Conservation (phyloP, 2,113 vertebrate genomes). For the Mormyrus iriodes region DNA sequence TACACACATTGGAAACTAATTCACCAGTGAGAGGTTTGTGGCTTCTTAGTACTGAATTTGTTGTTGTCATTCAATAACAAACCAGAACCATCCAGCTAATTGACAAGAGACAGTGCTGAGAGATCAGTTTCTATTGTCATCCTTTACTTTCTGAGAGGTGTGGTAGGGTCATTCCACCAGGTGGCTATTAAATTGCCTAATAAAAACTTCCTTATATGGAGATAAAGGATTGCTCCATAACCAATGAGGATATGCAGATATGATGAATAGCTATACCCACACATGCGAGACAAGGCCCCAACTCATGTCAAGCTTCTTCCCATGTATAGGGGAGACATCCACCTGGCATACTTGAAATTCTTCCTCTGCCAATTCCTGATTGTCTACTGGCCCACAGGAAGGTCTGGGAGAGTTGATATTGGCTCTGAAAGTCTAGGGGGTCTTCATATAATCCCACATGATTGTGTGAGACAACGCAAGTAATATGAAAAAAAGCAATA, state of each 20-base stretch:
- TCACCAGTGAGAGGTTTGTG: not conserved
- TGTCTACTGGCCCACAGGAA: not conserved
- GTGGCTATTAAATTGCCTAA: not conserved
- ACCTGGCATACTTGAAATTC: not conserved
- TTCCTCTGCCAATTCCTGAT: not conserved
- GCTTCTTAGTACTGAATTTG: not conserved
- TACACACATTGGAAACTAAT: not conserved
- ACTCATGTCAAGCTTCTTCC: not conserved
- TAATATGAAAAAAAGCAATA: too few relatives aligned
- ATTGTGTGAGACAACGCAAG: too few relatives aligned
- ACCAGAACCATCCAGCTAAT: not conserved
- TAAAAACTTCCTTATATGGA: not conserved
- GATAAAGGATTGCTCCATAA: not conserved
- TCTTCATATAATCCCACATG: not conserved
- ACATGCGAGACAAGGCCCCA: not conserved
- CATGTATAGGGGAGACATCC: not conserved
- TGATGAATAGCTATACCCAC: too few relatives aligned
- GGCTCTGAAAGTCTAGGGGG: not conserved
- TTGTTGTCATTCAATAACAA: not conserved
- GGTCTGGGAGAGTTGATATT: not conserved
- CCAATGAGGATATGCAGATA: too few relatives aligned
- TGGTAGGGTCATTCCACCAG: not conserved
- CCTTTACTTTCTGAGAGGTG: not conserved
- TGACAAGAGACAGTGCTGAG: not conserved
- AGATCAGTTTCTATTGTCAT: not conserved